Percentiles rank a stretch among this genome's conserved stretches.
Evolutionary conservation across 2,888 invertebrate species (phyloP).

Genomic region (Pachydiplax longipennis): DNA sequence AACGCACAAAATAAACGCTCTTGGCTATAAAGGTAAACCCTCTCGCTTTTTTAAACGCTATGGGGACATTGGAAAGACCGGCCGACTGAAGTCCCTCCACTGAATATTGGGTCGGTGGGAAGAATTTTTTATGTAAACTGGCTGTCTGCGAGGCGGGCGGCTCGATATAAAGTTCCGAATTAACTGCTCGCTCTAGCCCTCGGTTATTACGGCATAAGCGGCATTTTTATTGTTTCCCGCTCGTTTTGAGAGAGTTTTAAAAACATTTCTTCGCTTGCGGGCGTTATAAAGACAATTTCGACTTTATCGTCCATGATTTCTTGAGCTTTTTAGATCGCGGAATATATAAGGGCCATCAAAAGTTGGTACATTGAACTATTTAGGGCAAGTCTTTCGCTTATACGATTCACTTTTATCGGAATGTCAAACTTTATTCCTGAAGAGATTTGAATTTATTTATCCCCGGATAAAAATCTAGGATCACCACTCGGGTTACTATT

Average conservation of each 20-base stretch:
- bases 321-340: background rate
- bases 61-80: slow-evolving; percentile 19
- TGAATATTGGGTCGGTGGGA: background rate
- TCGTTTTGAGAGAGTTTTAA: background rate
- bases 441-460: too few species aligned
- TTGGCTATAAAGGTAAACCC: slow-evolving; percentile 11
- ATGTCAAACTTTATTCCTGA: too few species aligned
- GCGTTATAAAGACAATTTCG: background rate
- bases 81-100: background rate
- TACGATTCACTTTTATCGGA: too few species aligned
- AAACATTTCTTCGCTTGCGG: background rate
- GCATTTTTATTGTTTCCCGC: background rate
- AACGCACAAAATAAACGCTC: slow-evolving; percentile 26
- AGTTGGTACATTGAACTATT: too few species aligned
- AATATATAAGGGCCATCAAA: background rate
- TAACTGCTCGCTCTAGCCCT: background rate
- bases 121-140: slow-evolving; percentile 26
- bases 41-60: slow-evolving; percentile 4
- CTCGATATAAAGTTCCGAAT: slow-evolving; percentile 22
- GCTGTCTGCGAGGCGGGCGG: background rate
- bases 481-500: too few species aligned
- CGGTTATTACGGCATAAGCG: background rate
- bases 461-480: too few species aligned
- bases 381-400: too few species aligned
- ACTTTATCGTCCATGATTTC: background rate